A percentile compares a stretch with the other conserved stretches of the same genome.
phyloP scores from a whole-genome alignment of 2,113 vertebrate species.

The Xyliphius kryptos region DNA sequence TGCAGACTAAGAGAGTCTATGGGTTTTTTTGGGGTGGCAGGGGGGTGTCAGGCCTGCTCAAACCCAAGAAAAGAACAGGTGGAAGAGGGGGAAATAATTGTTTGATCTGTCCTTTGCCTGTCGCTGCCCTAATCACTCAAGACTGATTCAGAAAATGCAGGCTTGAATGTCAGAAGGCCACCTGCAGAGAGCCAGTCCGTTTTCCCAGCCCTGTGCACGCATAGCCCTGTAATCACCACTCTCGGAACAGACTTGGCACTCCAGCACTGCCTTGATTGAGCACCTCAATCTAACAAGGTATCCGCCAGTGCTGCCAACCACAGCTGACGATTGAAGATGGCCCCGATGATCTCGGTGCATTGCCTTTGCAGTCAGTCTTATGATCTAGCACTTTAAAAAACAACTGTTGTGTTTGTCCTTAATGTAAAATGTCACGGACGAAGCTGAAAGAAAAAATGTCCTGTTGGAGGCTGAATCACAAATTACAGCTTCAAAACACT shows the following conservation, averaged over 20 bases:
- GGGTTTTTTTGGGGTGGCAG: no score
- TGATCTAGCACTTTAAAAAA: slow-evolving; percentile 44
- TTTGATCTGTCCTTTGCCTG: slow-evolving; percentile 81
- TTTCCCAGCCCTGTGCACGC: slow-evolving; percentile 83
- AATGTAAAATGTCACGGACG: slow-evolving; percentile 18
- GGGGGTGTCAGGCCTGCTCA: background rate
- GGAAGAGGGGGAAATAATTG: slow-evolving; percentile 65
- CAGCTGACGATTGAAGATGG: slow-evolving; percentile 62
- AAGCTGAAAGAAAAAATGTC: background rate
- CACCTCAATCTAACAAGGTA: slow-evolving; percentile 99
- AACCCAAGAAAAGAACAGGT: slow-evolving; percentile 60
- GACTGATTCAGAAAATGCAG: slow-evolving; percentile 99
- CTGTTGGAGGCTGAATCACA: background rate
- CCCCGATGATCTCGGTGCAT: slow-evolving; percentile 63
- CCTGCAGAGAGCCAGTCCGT: slow-evolving; percentile 92
- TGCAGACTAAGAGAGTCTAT: background rate
- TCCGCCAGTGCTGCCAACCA: slow-evolving; percentile 64
- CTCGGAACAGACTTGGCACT: slow-evolving; percentile 85
- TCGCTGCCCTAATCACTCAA: slow-evolving; percentile 95
- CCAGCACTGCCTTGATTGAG: slow-evolving; percentile 96
- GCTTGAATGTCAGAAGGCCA: slow-evolving; percentile 98
- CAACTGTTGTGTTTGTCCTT: slow-evolving; percentile 26
- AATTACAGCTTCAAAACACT: no score
- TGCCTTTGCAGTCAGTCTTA: slow-evolving; percentile 51
- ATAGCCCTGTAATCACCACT: slow-evolving; percentile 97